phyloP scores from a whole-genome alignment of 1,140 invertebrate genomes.

The Globodera ellingtonae region DNA sequence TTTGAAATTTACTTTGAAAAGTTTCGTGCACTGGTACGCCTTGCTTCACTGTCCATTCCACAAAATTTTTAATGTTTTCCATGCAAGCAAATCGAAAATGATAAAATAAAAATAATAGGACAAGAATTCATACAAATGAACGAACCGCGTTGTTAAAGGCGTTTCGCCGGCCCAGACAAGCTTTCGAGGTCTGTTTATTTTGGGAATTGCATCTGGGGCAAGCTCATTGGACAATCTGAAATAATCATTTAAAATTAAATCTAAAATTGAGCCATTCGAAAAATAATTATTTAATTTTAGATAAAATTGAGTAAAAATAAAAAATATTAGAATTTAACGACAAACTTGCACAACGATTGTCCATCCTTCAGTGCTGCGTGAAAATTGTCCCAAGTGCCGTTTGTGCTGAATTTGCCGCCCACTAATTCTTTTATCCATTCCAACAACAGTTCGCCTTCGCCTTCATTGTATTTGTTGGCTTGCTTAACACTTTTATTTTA shows the following conservation, averaged over 20 bases:
- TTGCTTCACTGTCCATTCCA: slow-evolving; percentile 79
- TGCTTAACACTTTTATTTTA: not conserved
- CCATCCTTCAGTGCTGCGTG: slow-evolving; percentile 27
- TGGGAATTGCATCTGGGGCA: slow-evolving; percentile 16
- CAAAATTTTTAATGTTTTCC: slow-evolving; percentile 95
- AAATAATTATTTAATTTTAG: not conserved
- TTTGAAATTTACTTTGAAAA: slow-evolving; percentile 75
- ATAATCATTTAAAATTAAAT: slow-evolving; percentile 1
- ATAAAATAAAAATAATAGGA: slow-evolving; percentile 39
- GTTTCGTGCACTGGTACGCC: slow-evolving; percentile 90
- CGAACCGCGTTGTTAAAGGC: slow-evolving; percentile 34
- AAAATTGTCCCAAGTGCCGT: slow-evolving; percentile 18
- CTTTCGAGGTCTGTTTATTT: slow-evolving; percentile 15
- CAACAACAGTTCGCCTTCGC: slow-evolving; percentile 23
- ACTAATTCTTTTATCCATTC: slow-evolving; percentile 22
- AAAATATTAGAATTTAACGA: not conserved
- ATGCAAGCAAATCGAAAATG: slow-evolving; percentile 86
- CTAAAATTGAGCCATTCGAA: not conserved
- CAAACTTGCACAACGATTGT: slow-evolving; percentile 19
- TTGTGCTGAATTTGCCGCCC: slow-evolving; percentile 17
- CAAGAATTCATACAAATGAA: slow-evolving; percentile 68
- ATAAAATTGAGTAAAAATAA: not conserved
- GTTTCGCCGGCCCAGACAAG: slow-evolving; percentile 32
- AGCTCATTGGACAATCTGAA: slow-evolving; percentile 18
- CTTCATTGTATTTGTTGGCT: slow-evolving; percentile 15